Conservation (phyloP, 2,888 invertebrate species). For the Leucania comma region DNA sequence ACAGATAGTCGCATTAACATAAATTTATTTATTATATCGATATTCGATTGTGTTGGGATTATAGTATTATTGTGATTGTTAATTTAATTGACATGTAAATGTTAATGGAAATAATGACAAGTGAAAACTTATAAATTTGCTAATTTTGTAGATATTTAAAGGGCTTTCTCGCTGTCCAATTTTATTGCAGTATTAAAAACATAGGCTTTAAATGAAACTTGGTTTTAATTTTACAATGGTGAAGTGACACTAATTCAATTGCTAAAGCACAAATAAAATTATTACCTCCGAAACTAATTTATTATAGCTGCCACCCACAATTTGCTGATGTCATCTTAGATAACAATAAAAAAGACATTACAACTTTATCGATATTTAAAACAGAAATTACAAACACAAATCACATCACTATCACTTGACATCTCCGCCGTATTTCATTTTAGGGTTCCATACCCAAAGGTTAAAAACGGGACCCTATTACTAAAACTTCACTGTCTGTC, state of each 20-base stretch:
- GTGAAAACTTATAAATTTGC: not conserved
- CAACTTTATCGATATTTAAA: slow-evolving; percentile 39
- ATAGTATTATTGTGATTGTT: slow-evolving; percentile 31
- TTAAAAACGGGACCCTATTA: no score
- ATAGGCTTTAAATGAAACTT: not conserved
- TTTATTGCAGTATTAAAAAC: not conserved
- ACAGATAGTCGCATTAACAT: slow-evolving; percentile 31
- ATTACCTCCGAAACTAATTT: not conserved
- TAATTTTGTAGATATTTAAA: not conserved
- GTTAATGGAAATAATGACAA: slow-evolving; percentile 9
- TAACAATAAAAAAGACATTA: not conserved
- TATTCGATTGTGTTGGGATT: slow-evolving; percentile 29
- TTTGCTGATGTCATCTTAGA: slow-evolving; percentile 3
- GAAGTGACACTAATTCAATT: no score
- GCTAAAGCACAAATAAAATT: no score
- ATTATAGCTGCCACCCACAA: slow-evolving; percentile 1
- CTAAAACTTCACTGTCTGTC: no score
- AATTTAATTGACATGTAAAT: slow-evolving; percentile 34
- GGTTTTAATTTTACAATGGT: not conserved
- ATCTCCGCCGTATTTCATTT: slow-evolving; percentile 20
- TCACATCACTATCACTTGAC: slow-evolving; percentile 31
- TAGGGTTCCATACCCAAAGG: no score
- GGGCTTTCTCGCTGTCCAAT: not conserved
- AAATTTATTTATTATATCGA: slow-evolving; percentile 46
- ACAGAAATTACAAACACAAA: slow-evolving; percentile 1